phyloP scores from a whole-genome alignment of 1,140 invertebrate genomes.

The Trichomalopsis sarcophagae region DNA sequence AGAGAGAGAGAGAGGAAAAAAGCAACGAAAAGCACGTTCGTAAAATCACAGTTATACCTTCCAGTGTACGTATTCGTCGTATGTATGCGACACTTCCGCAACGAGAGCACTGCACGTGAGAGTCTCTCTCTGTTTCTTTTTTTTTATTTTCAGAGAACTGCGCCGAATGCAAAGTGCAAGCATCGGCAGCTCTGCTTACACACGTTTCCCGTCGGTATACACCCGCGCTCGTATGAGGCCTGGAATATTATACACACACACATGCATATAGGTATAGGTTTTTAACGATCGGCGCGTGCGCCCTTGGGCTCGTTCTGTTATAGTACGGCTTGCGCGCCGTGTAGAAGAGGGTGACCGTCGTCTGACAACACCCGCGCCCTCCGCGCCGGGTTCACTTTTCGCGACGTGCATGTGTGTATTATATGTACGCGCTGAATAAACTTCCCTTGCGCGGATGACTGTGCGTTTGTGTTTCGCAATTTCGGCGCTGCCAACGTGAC shows the following conservation, averaged over 20 bases:
- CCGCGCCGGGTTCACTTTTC: background rate
- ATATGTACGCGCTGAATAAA: no score
- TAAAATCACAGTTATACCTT: background rate
- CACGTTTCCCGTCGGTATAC: background rate
- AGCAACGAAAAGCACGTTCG: background rate
- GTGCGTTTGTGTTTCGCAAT: no score
- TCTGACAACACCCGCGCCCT: background rate
- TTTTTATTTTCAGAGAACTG: background rate
- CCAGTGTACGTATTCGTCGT: background rate
- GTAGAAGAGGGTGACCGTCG: background rate
- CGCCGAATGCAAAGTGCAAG: background rate
- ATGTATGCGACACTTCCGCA: background rate
- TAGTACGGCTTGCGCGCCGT: background rate
- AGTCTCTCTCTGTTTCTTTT: background rate
- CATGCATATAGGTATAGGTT: background rate
- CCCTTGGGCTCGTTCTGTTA: conserved; percentile 32
- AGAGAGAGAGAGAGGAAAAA: background rate
- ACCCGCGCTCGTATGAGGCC: background rate
- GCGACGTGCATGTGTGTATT: background rate
- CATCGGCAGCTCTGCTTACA: background rate
- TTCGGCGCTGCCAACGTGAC: no score
- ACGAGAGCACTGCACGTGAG: background rate
- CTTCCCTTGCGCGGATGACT: no score
- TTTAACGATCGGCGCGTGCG: conserved; percentile 58
- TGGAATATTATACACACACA: background rate